Evolutionary conservation across 2,797 vertebrate genomes (phyloP), one percentile per base, ranked within the genome.

Genomic region (Fundulus diaphanus): DNA sequence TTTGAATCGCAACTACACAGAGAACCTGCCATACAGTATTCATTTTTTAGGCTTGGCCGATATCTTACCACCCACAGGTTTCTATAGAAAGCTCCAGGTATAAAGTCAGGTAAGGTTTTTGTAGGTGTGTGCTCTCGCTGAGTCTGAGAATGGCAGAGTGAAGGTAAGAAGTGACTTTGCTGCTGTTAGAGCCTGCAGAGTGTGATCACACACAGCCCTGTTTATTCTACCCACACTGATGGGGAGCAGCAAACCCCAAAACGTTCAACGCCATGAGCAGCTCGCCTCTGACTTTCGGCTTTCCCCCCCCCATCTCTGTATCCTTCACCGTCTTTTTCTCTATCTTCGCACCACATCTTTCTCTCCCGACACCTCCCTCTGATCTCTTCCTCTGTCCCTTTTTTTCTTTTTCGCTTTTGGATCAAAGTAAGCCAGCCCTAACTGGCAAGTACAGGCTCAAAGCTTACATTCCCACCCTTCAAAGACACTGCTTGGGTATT

Each of bases 401-500:
- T 67, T 61, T 65, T 27, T 35, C 70, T 33, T 31, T 68, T 68
- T 82, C 86, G 83, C 78, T 84, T 90, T 71, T 85, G 78, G 81
- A 87, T 91, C 89, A 92, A 91, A 90, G 90, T 80, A 79, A 89
- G 85, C 82, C 83, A 79, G 35, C 44, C 46, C 78, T 90, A 83
- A 68, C 76, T 3, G 31, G 84, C 81, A 89, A 77, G 77, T 81
- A 74, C 79, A 33, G 20, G 72, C 87, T 91, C 85, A 87, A 81
- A 91, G 90, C 87, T 89, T 85, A 87, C 74, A 75, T 85, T 81
- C 79, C 80, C 77, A 76, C 73, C 73, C 80, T 83, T 89, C 87
- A 85, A 88, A 89, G 82, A 72, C 72, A 63, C 78, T 35, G 72
- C 83, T 81, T 72, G 68, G 80, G 44, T 80, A n/a, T 76, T 76